These are phyloP conservation scores for Sciurus vulgaris DNA, from an alignment of 2,797 vertebrate species.

Conservation along the genomic window DNA sequence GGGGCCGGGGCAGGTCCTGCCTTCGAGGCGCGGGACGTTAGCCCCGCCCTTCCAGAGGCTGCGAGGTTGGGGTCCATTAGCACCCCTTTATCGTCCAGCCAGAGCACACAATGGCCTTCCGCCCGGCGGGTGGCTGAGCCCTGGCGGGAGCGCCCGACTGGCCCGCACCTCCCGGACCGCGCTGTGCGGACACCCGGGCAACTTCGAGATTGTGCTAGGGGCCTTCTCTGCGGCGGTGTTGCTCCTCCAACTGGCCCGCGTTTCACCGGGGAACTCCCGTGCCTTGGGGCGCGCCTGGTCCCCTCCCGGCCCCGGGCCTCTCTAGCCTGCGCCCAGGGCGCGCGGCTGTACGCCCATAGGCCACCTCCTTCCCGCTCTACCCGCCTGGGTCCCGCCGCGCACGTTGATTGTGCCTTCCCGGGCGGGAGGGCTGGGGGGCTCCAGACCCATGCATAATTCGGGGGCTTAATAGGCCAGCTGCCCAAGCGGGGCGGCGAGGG, in stretches of 20 bases:
- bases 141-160: background rate
- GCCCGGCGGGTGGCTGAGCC: background rate
- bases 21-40: background rate
- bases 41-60: background rate
- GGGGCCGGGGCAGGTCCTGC: background rate
- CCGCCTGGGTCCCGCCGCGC: conserved; percentile 60
- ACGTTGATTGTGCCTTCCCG: conserved; percentile 62
- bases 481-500: conserved; percentile 81
- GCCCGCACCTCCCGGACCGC: background rate
- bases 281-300: background rate
- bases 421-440: conserved; percentile 76
- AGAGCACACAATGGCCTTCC: background rate
- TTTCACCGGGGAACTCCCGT: background rate
- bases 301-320: background rate
- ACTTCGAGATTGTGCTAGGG: background rate
- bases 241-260: background rate
- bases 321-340: background rate
- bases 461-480: conserved; percentile 88
- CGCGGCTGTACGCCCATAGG: conserved; percentile 34
- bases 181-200: background rate
- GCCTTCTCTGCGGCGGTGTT: background rate
- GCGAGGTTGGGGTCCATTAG: background rate
- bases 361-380: conserved; percentile 80
- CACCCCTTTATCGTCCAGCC: background rate
- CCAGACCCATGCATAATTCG: conserved; percentile 85